phyloP scores from a whole-genome alignment of 92 coral and sea anemone species.

The Phenganax marumi region DNA sequence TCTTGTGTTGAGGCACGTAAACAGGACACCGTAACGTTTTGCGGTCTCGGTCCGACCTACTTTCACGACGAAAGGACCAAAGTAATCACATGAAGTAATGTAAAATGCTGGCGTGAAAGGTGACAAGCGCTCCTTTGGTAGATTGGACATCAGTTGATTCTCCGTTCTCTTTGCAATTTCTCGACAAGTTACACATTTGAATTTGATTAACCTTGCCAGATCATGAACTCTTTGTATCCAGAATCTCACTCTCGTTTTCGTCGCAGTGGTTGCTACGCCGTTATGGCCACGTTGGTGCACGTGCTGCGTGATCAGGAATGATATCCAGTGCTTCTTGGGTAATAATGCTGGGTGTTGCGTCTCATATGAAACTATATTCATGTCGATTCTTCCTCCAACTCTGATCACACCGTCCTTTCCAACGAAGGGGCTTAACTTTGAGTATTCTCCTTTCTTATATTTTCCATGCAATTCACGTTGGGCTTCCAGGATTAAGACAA shows the following conservation, averaged over 20 bases:
- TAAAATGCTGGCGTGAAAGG: slow-evolving; percentile 44
- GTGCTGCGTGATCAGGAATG: slow-evolving; percentile 29
- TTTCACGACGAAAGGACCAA: slow-evolving; percentile 27
- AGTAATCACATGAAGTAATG: slow-evolving; percentile 36
- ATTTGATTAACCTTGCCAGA: slow-evolving; percentile 27
- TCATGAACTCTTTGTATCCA: slow-evolving; percentile 53
- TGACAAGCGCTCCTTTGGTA: slow-evolving; percentile 35
- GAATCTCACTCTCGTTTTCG: slow-evolving; percentile 47
- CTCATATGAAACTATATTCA: slow-evolving; percentile 36
- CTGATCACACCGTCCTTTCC: slow-evolving; percentile 21
- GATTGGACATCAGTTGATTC: no score
- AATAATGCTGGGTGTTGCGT: slow-evolving; percentile 25
- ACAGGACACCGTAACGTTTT: no score
- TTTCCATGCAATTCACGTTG: slow-evolving; percentile 1
- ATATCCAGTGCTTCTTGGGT: slow-evolving; percentile 19
- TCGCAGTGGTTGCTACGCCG: slow-evolving; percentile 53
- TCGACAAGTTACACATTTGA: no score
- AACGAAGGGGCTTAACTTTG: slow-evolving; percentile 7
- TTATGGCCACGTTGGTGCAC: slow-evolving; percentile 35
- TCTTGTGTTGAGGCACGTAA: no score
- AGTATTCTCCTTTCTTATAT: slow-evolving; percentile 1
- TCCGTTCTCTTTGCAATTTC: no score
- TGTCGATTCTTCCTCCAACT: slow-evolving; percentile 44
- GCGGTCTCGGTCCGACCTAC: neutral
- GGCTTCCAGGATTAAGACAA: neutral